Base-by-base conservation (phyloP, 2,113 vertebrate genomes). In the Oceanites oceanicus region DNA sequence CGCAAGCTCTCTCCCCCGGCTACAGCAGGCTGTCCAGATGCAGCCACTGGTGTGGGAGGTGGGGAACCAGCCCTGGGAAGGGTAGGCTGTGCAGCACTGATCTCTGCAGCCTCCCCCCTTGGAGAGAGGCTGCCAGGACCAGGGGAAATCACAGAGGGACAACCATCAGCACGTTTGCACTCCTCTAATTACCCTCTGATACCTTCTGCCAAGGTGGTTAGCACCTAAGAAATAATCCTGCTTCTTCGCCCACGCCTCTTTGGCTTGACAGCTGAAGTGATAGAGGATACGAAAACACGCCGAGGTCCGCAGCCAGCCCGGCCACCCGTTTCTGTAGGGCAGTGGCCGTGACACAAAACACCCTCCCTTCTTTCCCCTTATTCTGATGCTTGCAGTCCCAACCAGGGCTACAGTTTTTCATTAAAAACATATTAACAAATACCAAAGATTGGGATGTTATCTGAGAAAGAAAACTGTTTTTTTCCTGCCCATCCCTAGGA, bases 231-330 rank as follows among this genome's bases (percentile, higher is more conserved):
- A 62, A 83, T 38, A 47, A 58, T n/a, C 34, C n/a, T 70, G 7
- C 42, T 40, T 44, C 65, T 71, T 56, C 5, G 6, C 14, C 18
- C 4, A 10, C 0, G 2, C 11, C 52, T 25, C 61, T 45, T 18
- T 52, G 45, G n/a, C 53, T 53, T 40, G 13, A 18, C 30, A 75
- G 29, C 32, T 63, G 38, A 50, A 79, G 45, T 7, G 38, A 72
- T 2, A 23, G 47, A 53, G 53, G 11, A 32, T 6, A 42, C 0
- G 1, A 36, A 50, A 23, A 40, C 56, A 52, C 0, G 3, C n/a
- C 36, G 25, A 76, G 36, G 23, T 8, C 53, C 0, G 0, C 34
- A 58, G 70, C 21, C 88, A 62, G 67, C 38, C 34, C 38, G 26
- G 22, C 34, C 2, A 7, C 34, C 16, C 4, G 0, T 6, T 58